Evolutionary conservation across 2,888 invertebrate genomes (phyloP).

Genomic region (Iselma pallidipennis): DNA sequence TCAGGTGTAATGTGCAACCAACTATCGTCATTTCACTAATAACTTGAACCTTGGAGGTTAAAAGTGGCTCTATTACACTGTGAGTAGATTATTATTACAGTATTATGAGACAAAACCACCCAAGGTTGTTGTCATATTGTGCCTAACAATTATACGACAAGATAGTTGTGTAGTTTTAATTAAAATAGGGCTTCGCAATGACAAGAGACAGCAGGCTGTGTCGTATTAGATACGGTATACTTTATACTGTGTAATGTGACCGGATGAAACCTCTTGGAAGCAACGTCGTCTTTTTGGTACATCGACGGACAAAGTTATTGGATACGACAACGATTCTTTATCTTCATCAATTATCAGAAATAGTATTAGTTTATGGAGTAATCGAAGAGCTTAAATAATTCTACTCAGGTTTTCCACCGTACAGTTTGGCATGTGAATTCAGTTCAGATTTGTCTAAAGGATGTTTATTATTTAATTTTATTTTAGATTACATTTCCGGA

Average conservation of each 20-base stretch:
- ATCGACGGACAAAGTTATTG: constrained; percentile 11
- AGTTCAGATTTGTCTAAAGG: too few species aligned
- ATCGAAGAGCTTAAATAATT: too few species aligned
- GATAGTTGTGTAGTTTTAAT: neutral
- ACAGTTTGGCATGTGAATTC: too few species aligned
- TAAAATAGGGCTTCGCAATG: neutral
- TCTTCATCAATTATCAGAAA: constrained; percentile 9
- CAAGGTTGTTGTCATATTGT: neutral
- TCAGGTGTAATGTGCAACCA: neutral
- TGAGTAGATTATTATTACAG: neutral
- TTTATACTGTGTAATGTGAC: constrained; percentile 13
- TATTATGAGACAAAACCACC: neutral
- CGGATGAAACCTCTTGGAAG: constrained; percentile 20
- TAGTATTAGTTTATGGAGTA: too few species aligned
- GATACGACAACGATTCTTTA: constrained; percentile 11
- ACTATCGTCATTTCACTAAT: neutral
- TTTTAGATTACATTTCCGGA: too few species aligned
- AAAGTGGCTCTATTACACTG: neutral
- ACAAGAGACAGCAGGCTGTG: constrained; percentile 15
- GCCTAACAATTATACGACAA: neutral
- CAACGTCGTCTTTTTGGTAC: too few species aligned
- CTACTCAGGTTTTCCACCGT: too few species aligned
- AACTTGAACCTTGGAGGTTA: neutral
- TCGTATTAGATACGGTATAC: constrained; percentile 11
- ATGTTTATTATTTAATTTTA: too few species aligned